A percentile compares a stretch with the other conserved stretches of the same genome.
phyloP scores from a whole-genome alignment of 1,140 invertebrate species.

The Muscidifurax raptorellus region DNA sequence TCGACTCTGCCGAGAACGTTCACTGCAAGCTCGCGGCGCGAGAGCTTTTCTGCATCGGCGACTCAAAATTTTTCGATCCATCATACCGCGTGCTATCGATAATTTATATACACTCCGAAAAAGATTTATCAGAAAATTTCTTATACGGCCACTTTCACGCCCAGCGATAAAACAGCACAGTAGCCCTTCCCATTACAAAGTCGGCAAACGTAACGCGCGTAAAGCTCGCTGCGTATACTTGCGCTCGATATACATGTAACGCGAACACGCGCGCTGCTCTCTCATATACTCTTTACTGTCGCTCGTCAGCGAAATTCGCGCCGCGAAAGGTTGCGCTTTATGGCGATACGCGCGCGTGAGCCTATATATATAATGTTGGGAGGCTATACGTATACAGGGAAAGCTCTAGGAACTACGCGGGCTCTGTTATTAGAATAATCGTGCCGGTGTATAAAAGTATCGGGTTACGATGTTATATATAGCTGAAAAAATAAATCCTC shows the following conservation, averaged over 20 bases:
- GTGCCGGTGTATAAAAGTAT: neutral
- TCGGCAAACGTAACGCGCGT: neutral
- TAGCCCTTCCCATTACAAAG: too few species aligned
- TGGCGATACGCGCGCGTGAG: slow-evolving; percentile 1
- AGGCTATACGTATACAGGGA: neutral
- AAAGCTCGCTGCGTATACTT: neutral
- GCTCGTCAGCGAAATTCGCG: slow-evolving; percentile 31
- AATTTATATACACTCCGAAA: too few species aligned
- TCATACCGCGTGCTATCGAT: too few species aligned
- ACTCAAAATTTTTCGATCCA: neutral
- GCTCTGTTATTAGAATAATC: slow-evolving; percentile 39
- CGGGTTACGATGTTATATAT: too few species aligned
- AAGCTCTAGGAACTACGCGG: neutral
- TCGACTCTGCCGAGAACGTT: neutral
- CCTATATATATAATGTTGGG: too few species aligned
- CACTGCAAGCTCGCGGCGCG: neutral
- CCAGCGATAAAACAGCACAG: too few species aligned
- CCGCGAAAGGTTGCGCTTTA: slow-evolving; percentile 19
- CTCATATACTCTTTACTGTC: slow-evolving; percentile 28
- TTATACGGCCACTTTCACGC: too few species aligned
- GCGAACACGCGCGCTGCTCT: neutral
- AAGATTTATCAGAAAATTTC: neutral
- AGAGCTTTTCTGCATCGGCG: neutral
- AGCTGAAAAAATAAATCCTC: too few species aligned
- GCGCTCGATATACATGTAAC: neutral